Evolutionary conservation across 2,797 vertebrate species (phyloP).

Genomic region (Xiphophorus birchmanni): DNA sequence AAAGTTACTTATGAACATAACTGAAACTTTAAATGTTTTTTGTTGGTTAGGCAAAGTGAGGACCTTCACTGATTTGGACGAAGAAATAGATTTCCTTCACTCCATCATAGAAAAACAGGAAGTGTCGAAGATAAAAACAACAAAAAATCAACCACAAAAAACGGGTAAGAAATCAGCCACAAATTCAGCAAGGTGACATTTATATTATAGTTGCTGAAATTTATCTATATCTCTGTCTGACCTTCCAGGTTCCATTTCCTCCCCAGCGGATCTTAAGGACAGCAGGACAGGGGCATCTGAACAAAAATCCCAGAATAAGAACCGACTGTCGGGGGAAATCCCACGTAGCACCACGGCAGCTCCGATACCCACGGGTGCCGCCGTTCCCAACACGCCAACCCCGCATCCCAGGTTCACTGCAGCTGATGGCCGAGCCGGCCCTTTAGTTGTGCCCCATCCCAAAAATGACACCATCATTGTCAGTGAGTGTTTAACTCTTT

Average conservation of each 20-base stretch:
- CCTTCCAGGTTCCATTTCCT: constrained; percentile 13
- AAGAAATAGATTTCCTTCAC: constrained; percentile 88
- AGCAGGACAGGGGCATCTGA: constrained; percentile 22
- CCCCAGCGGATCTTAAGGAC: constrained; percentile 19
- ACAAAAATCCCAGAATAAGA: constrained; percentile 18
- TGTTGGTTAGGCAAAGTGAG: constrained; percentile 42
- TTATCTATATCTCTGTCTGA: neutral
- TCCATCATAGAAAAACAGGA: constrained; percentile 81
- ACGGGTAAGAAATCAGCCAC: constrained; percentile 57
- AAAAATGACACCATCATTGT: constrained; percentile 81
- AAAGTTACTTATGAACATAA: neutral
- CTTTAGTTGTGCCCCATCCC: constrained; percentile 56
- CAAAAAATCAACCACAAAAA: constrained; percentile 20
- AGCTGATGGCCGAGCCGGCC: constrained; percentile 49
- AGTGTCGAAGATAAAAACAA: constrained; percentile 15
- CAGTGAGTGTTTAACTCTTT: constrained; percentile 75
- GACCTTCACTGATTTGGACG: constrained; percentile 76
- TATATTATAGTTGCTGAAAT: neutral
- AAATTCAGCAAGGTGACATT: neutral
- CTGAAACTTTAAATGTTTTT: neutral
- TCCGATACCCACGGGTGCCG: neutral
- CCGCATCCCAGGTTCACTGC: constrained; percentile 39
- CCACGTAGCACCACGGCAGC: constrained; percentile 5
- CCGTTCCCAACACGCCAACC: constrained; percentile 7
- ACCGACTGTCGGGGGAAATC: neutral